A percentile compares a stretch with the other conserved stretches of the same genome.
These are phyloP conservation scores for Corvus cornix DNA, from an alignment of 2,113 vertebrate species.

Conservation along the genomic window DNA sequence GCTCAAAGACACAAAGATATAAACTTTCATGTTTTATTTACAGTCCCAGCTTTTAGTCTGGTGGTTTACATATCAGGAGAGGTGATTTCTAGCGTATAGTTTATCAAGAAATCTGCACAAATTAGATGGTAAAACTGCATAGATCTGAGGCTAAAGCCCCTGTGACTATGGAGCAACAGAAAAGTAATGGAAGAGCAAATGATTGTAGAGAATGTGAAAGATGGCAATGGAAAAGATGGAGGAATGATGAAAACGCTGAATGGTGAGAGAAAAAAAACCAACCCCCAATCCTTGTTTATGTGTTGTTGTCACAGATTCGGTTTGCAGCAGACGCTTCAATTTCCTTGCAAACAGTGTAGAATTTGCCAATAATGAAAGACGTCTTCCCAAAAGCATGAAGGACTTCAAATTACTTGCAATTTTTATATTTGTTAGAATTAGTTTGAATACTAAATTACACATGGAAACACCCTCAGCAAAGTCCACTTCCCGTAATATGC, in stretches of 20 bases:
- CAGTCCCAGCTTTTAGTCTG: neutral
- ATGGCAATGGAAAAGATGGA: neutral
- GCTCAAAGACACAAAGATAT: conserved; percentile 8
- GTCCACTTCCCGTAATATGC: neutral
- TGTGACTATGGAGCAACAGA: neutral
- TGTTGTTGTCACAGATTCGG: neutral
- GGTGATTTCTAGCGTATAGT: neutral
- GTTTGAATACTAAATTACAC: neutral
- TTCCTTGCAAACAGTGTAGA: neutral
- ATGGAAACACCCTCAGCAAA: neutral
- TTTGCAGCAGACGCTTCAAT: neutral
- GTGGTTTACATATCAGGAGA: neutral
- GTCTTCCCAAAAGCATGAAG: neutral
- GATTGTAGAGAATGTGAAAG: neutral
- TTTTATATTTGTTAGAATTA: neutral
- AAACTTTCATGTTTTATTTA: conserved; percentile 51
- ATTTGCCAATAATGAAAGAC: neutral
- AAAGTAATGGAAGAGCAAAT: neutral
- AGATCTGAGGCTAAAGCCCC: neutral
- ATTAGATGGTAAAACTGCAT: neutral
- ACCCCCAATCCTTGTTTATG: neutral
- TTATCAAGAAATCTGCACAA: conserved; percentile 17
- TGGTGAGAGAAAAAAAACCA: neutral
- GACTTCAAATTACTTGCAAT: neutral
- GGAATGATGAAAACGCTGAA: neutral